Conservation (phyloP, 2,113 vertebrate species). For the Trachemys scripta region DNA sequence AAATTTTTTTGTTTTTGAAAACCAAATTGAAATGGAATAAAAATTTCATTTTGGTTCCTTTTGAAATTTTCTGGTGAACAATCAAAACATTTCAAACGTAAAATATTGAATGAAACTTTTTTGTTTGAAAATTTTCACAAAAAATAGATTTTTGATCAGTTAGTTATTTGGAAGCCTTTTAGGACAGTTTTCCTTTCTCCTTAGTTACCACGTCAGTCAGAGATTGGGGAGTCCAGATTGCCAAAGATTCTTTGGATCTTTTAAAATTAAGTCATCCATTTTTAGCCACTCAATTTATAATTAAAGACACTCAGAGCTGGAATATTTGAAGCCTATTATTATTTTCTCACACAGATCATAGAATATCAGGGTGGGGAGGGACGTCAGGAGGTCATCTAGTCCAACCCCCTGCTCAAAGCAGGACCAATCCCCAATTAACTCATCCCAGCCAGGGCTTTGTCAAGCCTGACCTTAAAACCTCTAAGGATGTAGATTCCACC, state of each 20-base stretch:
- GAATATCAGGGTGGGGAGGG: too few species aligned
- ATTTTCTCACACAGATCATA: slow-evolving; percentile 7
- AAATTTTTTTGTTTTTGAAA: background rate
- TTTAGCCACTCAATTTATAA: background rate
- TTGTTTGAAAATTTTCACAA: background rate
- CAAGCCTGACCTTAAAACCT: too few species aligned
- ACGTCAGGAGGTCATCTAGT: too few species aligned
- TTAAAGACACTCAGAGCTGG: background rate
- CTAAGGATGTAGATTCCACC: too few species aligned
- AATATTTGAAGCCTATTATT: slow-evolving; percentile 12
- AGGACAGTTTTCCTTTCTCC: background rate
- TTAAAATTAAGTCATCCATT: background rate
- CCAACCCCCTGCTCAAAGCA: too few species aligned
- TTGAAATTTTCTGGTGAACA: background rate
- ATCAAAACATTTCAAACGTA: background rate
- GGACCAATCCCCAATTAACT: too few species aligned
- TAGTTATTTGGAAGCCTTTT: background rate
- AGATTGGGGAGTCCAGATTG: background rate
- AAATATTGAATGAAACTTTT: background rate
- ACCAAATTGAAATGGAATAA: background rate
- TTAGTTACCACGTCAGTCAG: accelerated
- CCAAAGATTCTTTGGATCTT: background rate
- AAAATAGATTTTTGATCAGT: background rate
- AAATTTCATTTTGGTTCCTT: background rate
- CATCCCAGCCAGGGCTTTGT: too few species aligned